Conservation (phyloP, 2,797 vertebrate genomes). For the Coreius guichenoti region DNA sequence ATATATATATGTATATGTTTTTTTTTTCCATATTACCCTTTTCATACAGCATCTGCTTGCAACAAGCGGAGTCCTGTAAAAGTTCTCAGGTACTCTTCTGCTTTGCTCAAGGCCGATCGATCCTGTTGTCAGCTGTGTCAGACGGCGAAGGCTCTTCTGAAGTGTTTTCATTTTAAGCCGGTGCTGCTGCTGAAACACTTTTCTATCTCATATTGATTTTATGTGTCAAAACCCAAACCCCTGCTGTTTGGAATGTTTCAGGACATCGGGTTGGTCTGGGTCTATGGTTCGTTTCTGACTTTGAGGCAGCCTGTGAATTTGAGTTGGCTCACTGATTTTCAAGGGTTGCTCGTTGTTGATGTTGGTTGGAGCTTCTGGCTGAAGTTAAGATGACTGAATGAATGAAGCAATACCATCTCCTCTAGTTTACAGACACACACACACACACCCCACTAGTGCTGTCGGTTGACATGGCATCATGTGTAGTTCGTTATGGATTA, state of each 20-base stretch:
- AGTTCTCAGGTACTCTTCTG: constrained; percentile 72
- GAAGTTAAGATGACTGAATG: constrained; percentile 38
- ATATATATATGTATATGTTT: too few species aligned
- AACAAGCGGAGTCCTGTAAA: constrained; percentile 57
- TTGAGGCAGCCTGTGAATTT: constrained; percentile 44
- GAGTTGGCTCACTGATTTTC: constrained; percentile 55
- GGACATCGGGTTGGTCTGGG: constrained; percentile 71
- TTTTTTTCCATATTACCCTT: not conserved
- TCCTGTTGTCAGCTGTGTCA: constrained; percentile 74
- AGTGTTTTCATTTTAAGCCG: constrained; percentile 78
- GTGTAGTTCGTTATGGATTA: constrained; percentile 78
- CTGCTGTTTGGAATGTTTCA: constrained; percentile 74
- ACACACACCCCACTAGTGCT: constrained; percentile 58
- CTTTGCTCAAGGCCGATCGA: constrained; percentile 77
- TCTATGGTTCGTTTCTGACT: constrained; percentile 57
- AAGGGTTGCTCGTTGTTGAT: constrained; percentile 57
- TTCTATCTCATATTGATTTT: constrained; percentile 81
- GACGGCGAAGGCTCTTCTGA: constrained; percentile 75
- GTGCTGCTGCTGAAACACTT: constrained; percentile 69
- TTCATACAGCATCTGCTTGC: constrained; percentile 47
- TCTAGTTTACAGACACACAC: not conserved
- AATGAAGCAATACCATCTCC: constrained; percentile 37
- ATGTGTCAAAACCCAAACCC: constrained; percentile 80
- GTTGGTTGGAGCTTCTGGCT: constrained; percentile 48
- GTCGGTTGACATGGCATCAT: constrained; percentile 73